Conservation (phyloP, 2,113 vertebrate species). For the Rhineura floridana region DNA sequence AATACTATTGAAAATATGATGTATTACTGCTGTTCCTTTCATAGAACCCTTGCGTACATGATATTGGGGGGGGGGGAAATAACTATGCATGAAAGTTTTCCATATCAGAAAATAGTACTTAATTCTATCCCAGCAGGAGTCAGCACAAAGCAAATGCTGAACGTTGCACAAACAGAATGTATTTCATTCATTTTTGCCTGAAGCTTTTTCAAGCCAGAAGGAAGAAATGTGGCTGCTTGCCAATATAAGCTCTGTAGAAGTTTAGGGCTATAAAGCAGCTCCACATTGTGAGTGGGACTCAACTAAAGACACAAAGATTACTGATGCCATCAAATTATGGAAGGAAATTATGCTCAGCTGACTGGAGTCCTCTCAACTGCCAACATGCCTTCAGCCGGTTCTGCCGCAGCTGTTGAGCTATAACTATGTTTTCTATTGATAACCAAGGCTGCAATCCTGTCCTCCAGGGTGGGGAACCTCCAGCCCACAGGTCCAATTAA, state of each 20-base stretch:
- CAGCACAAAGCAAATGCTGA: slow-evolving; percentile 11
- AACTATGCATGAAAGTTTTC: background rate
- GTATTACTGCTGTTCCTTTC: background rate
- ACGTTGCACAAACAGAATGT: background rate
- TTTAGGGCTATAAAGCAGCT: background rate
- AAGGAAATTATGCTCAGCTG: background rate
- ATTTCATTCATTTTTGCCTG: background rate
- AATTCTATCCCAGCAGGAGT: slow-evolving; percentile 10
- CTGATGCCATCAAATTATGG: background rate
- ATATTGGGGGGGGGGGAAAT: too few relatives aligned
- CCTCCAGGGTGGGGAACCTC: too few relatives aligned
- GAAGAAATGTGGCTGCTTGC: background rate
- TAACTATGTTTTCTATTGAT: too few relatives aligned
- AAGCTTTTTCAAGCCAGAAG: background rate
- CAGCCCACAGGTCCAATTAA: too few relatives aligned
- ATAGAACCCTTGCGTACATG: background rate
- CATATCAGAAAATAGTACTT: background rate
- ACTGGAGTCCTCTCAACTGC: too few relatives aligned
- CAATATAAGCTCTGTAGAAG: background rate
- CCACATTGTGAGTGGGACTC: background rate
- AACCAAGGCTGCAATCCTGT: too few relatives aligned
- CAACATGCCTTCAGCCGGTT: too few relatives aligned
- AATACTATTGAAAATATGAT: background rate
- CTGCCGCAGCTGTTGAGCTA: too few relatives aligned
- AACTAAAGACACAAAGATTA: background rate